Conservation (phyloP, 2,888 invertebrate species). For the Lasiommata megera region DNA sequence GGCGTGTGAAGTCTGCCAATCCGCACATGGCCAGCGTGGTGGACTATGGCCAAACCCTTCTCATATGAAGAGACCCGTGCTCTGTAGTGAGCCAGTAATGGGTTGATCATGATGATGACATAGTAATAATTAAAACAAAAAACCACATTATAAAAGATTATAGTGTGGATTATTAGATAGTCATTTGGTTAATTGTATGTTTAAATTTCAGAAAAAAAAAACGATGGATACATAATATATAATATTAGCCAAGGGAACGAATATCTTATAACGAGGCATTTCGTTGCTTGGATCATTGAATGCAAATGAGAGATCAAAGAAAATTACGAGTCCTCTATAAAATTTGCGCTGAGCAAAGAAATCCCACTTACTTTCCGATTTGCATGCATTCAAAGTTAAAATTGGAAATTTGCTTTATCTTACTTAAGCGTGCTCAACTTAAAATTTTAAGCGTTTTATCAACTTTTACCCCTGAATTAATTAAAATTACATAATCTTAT, state of each 20-base stretch:
- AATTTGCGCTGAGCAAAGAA: constrained; percentile 8
- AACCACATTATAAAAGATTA: too few relatives aligned
- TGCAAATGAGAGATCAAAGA: constrained; percentile 8
- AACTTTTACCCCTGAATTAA: not conserved
- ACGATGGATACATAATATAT: not conserved
- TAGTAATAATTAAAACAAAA: too few relatives aligned
- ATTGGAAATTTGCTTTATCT: not conserved
- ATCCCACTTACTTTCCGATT: not conserved
- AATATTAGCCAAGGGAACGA: not conserved
- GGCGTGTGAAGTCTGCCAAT: too few relatives aligned
- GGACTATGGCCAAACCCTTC: too few relatives aligned
- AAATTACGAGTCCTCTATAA: constrained; percentile 6
- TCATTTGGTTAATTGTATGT: not conserved
- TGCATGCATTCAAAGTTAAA: constrained; percentile 4
- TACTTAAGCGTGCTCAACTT: not conserved
- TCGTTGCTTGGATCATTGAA: constrained; percentile 11
- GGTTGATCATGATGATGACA: too few relatives aligned
- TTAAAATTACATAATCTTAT: too few relatives aligned
- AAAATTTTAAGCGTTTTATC: not conserved
- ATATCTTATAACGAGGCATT: constrained; percentile 1
- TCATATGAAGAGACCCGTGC: too few relatives aligned
- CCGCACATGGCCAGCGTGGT: too few relatives aligned
- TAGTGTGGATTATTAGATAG: too few relatives aligned
- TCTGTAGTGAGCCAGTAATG: too few relatives aligned
- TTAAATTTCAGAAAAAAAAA: not conserved